A percentile compares a stretch with the other conserved stretches of the same genome.
Evolutionary conservation across 2,888 invertebrate genomes (phyloP).

Genomic region (Hypomecis punctinalis): DNA sequence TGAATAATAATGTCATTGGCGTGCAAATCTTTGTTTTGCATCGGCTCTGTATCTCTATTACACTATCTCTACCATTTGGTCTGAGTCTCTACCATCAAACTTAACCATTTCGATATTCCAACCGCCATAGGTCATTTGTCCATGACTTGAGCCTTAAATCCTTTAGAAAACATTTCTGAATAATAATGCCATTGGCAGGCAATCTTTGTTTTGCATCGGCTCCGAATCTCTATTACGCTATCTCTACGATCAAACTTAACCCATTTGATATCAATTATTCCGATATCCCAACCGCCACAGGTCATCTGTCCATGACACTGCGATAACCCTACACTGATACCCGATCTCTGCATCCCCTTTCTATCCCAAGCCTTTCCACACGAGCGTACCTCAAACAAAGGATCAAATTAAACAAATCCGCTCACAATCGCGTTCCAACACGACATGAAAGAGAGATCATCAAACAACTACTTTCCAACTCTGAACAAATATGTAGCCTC

Average conservation of each 20-base stretch:
- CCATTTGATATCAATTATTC: slow-evolving; percentile 34
- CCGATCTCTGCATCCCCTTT: slow-evolving; percentile 63
- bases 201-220: neutral
- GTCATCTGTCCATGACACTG: slow-evolving; percentile 72
- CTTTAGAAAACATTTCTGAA: too few relatives aligned
- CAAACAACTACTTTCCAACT: slow-evolving; percentile 77
- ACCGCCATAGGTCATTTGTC: slow-evolving; percentile 67
- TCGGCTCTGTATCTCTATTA: too few relatives aligned
- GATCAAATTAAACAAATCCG: slow-evolving; percentile 83
- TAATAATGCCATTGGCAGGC: too few relatives aligned
- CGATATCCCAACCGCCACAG: slow-evolving; percentile 50
- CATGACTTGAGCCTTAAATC: slow-evolving; percentile 31
- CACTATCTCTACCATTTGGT: too few relatives aligned
- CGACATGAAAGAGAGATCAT: slow-evolving; percentile 83
- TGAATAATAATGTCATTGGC: too few relatives aligned
- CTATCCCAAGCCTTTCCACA: slow-evolving; percentile 74
- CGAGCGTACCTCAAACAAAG: slow-evolving; percentile 80
- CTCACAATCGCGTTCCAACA: slow-evolving; percentile 75
- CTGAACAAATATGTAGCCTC: slow-evolving; percentile 58
- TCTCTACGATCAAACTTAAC: slow-evolving; percentile 21
- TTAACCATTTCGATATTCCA: slow-evolving; percentile 11
- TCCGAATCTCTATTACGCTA: slow-evolving; percentile 5
- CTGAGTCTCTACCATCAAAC: too few relatives aligned
- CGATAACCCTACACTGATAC: slow-evolving; percentile 71
- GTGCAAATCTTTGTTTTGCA: too few relatives aligned